A percentile compares a stretch with the other conserved stretches of the same genome.
Evolutionary conservation across 1,140 invertebrate genomes (phyloP).

Genomic region (Panulirus ornatus): DNA sequence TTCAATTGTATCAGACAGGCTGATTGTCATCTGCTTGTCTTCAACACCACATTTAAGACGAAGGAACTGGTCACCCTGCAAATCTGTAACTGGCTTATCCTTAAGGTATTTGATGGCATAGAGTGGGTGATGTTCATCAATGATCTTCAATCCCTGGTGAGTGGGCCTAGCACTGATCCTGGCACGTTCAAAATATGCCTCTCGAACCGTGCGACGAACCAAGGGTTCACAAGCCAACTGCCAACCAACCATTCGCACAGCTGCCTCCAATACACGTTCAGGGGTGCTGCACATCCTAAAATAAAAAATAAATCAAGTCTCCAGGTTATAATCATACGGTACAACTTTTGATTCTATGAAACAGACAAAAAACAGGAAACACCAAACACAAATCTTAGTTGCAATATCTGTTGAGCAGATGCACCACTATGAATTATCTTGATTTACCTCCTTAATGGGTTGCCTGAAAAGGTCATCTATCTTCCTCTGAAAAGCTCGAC

Average conservation of each 20-base stretch:
- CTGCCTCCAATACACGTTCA: slow-evolving; percentile 92
- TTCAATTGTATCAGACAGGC: slow-evolving; percentile 84
- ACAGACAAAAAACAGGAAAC: no score
- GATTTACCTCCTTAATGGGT: no score
- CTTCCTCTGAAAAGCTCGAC: no score
- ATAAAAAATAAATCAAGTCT: slow-evolving; percentile 20
- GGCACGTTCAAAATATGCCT: slow-evolving; percentile 94
- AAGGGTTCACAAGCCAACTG: slow-evolving; percentile 95
- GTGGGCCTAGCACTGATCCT: slow-evolving; percentile 91
- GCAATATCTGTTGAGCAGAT: no score
- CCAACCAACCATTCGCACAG: slow-evolving; percentile 95
- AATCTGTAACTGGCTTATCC: slow-evolving; percentile 94
- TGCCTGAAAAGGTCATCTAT: no score
- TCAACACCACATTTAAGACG: slow-evolving; percentile 90
- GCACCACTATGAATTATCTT: no score
- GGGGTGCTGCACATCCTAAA: slow-evolving; percentile 76
- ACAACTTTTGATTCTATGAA: no score
- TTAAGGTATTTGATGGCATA: slow-evolving; percentile 95
- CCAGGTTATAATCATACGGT: background rate
- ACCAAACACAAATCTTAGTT: no score
- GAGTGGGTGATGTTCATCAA: slow-evolving; percentile 94
- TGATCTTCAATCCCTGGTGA: slow-evolving; percentile 93
- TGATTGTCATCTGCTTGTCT: slow-evolving; percentile 89
- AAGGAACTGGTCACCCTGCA: slow-evolving; percentile 94
- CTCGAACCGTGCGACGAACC: slow-evolving; percentile 90